Evolutionary conservation across 1,140 invertebrate species (phyloP).

Genomic region (Leptinotarsa defecta): DNA sequence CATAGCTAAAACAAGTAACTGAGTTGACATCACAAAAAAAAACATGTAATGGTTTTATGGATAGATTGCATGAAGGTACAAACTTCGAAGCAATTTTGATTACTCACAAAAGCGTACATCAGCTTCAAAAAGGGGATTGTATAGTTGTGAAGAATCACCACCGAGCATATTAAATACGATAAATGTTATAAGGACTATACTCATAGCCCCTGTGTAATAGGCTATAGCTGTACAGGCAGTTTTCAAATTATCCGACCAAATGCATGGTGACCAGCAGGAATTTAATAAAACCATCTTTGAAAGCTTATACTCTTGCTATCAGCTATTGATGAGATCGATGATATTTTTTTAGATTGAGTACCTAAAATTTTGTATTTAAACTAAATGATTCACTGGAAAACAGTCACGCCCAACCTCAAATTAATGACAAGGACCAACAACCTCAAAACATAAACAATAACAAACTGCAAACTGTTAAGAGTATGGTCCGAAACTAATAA

Average conservation of each 20-base stretch:
- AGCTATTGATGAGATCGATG: background rate
- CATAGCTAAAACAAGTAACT: constrained; percentile 67
- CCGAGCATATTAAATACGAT: constrained; percentile 76
- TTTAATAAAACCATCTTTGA: constrained; percentile 69
- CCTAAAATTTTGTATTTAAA: background rate
- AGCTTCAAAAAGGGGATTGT: constrained; percentile 85
- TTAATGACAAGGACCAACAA: background rate
- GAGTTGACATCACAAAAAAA: constrained; percentile 33
- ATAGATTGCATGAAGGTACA: background rate
- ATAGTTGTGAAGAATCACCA: constrained; percentile 84
- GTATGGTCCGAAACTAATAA: no score
- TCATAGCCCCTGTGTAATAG: constrained; percentile 74
- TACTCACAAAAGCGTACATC: constrained; percentile 77
- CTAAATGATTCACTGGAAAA: no score
- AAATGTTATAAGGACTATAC: constrained; percentile 76
- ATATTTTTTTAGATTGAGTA: background rate
- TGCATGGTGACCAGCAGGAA: constrained; percentile 85
- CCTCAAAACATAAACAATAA: background rate
- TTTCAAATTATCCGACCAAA: constrained; percentile 80
- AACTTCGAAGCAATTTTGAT: constrained; percentile 35
- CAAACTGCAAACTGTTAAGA: background rate
- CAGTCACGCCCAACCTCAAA: background rate
- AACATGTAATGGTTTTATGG: constrained; percentile 19
- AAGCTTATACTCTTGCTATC: background rate
- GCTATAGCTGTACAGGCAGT: constrained; percentile 76